Evolutionary conservation across 2,797 vertebrate genomes (phyloP), one percentile per base, ranked within the genome.

Genomic region (Siniperca scherzeri): DNA sequence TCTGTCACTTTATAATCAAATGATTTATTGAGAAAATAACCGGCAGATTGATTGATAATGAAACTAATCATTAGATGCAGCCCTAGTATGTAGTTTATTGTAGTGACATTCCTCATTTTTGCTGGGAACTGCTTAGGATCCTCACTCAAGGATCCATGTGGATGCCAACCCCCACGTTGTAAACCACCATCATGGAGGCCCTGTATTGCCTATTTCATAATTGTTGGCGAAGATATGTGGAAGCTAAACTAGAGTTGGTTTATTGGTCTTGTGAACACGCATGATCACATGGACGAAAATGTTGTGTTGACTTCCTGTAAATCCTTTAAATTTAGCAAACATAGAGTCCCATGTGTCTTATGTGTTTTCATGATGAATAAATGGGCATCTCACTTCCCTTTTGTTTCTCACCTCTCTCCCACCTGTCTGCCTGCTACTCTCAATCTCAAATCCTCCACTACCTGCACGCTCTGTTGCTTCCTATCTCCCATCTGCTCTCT

Each of bases 401-500:
- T 80, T 79, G 70, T 50, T 40, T 48, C 64, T 78, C 16, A 56
- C 59, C 19, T 48, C 33, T 62, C 74, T 76, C 75, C 64, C 81
- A 83, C 71, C 77, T 78, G 64, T 88, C 75, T 77, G 56, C 73
- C 66, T 74, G 46, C 60, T 75, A 38, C 70, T 76, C 75, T 76
- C 80, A 70, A 74, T 86, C 84, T 81, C 52, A 82, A 78, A 87
- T 84, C 73, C 75, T 66, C 78, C 30, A 40, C 81, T 86, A 69
- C 75, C 83, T 90, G 69, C 70, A 82, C 8, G 71, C 82, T 89
- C 80, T 27, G 71, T 56, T 86, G 84, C 78, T 13, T 77, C 62
- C 42, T 16, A 33, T 86, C 82, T 86, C 81, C 91, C 87, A 87
- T 89, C 87, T 83, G 88, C 79, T 88, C 85, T 70, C 80, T 59